These are phyloP conservation scores for Conus betulinus DNA, from an alignment of 1,140 invertebrate genomes.

Conservation along the genomic window DNA sequence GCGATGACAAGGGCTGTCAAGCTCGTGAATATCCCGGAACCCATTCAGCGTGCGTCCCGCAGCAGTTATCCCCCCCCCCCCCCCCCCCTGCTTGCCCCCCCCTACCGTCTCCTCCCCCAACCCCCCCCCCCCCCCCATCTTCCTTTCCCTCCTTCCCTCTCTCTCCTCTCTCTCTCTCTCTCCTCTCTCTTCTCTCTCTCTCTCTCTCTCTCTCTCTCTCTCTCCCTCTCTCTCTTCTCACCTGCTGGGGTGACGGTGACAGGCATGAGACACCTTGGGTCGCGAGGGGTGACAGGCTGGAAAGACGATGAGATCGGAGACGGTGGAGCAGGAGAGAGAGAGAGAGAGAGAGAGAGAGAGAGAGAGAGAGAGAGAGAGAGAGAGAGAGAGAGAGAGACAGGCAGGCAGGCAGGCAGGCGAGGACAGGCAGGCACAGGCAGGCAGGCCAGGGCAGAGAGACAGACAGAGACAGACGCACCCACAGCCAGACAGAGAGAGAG, in stretches of 20 bases:
- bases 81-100: neutral
- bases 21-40: neutral
- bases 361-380: neutral
- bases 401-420: neutral
- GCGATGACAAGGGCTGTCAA: constrained; percentile 22
- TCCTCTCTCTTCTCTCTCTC: neutral
- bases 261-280: neutral
- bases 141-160: neutral
- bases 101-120: neutral
- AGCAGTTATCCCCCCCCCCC: neutral
- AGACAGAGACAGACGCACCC: neutral
- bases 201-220: neutral
- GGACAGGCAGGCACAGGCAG: neutral
- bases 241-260: no score
- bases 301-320: neutral
- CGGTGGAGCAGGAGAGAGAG: constrained; percentile 4
- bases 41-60: no score
- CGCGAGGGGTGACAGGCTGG: neutral
- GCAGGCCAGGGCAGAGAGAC: neutral
- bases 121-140: neutral
- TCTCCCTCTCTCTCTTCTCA: neutral
- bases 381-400: neutral
- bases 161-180: neutral
- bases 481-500: neutral
- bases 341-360: constrained; percentile 19